These are phyloP conservation scores for Microtus oregoni DNA, from an alignment of 2,113 vertebrate species.

Conservation along the genomic window DNA sequence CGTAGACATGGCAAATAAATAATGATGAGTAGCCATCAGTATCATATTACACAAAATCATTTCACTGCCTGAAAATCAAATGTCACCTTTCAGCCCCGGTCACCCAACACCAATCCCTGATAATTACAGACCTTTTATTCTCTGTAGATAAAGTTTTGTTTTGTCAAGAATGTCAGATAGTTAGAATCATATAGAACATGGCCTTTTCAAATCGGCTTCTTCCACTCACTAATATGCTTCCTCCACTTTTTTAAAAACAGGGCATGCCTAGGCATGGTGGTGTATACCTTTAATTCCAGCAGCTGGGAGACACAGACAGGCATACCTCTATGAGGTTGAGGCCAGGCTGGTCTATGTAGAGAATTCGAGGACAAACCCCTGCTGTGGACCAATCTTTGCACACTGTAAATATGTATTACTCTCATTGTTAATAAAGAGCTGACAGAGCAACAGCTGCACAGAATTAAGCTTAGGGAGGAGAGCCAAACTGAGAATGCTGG, in stretches of 20 bases:
- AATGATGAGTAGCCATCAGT: not conserved
- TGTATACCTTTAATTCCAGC: not conserved
- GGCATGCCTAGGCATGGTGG: not conserved
- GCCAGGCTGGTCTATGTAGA: not conserved
- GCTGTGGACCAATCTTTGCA: too few relatives aligned
- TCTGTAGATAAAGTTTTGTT: not conserved
- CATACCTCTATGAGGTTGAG: not conserved
- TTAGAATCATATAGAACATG: not conserved
- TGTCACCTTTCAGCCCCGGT: too few relatives aligned
- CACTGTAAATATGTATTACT: too few relatives aligned
- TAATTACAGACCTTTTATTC: not conserved
- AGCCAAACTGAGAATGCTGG: too few relatives aligned
- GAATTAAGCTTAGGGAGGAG: too few relatives aligned
- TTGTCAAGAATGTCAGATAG: not conserved
- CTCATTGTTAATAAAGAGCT: too few relatives aligned
- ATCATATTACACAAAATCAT: not conserved
- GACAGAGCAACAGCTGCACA: too few relatives aligned
- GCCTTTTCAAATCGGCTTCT: not conserved
- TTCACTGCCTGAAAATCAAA: not conserved
- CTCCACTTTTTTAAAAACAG: not conserved
- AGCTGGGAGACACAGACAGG: not conserved
- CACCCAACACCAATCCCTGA: not conserved
- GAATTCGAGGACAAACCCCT: not conserved
- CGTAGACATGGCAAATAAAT: not conserved
- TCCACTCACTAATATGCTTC: not conserved